phyloP scores from a whole-genome alignment of 2,797 vertebrate species.

The Remorina albescens region DNA sequence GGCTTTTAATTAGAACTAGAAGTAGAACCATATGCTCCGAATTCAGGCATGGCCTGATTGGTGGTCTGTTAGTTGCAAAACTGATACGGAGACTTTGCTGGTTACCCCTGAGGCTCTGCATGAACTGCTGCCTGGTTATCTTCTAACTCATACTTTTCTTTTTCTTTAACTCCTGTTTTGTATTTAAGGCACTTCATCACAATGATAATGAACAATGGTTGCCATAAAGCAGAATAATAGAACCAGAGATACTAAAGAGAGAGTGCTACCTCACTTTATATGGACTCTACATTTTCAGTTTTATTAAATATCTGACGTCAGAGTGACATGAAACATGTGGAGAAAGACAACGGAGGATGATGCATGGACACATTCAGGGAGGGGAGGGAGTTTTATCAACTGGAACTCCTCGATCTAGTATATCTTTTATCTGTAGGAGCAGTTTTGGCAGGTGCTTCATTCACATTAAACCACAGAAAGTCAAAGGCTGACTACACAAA shows the following conservation, averaged over 20 bases:
- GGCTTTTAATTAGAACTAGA: slow-evolving; percentile 21
- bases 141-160: background rate
- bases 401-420: background rate
- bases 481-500: slow-evolving; percentile 58
- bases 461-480: slow-evolving; percentile 58
- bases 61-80: slow-evolving; percentile 1
- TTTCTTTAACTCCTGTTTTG: background rate
- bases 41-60: background rate
- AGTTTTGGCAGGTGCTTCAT: slow-evolving; percentile 47
- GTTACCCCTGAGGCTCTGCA: background rate
- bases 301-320: slow-evolving; percentile 10
- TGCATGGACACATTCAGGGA: slow-evolving; percentile 1
- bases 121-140: background rate
- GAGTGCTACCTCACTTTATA: too few relatives aligned
- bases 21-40: slow-evolving; percentile 12
- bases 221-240: background rate
- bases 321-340: slow-evolving; percentile 13
- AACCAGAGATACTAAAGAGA: background rate
- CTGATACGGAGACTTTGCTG: background rate
- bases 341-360: background rate
- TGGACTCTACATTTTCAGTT: background rate
- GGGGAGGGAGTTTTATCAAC: slow-evolving; percentile 2
- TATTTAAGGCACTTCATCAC: background rate
- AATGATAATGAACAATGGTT: background rate
- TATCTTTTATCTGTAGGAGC: slow-evolving; percentile 34